These are phyloP conservation scores for Frankliniella fusca DNA, from an alignment of 2,888 invertebrate genomes.

Conservation along the genomic window DNA sequence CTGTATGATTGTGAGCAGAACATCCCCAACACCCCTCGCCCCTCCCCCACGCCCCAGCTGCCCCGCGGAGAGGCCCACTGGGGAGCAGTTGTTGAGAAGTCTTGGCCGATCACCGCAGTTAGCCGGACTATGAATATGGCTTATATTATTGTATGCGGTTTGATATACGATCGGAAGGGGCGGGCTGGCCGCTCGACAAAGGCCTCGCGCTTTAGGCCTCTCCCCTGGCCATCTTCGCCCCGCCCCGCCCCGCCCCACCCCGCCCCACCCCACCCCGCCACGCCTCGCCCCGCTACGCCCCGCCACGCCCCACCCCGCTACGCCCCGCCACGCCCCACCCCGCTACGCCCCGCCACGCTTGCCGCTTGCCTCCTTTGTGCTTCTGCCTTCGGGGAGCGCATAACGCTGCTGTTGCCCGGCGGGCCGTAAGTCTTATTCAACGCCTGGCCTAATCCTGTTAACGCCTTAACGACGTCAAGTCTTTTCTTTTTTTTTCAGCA, in stretches of 20 bases:
- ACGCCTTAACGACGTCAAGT: too few species aligned
- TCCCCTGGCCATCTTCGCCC: background rate
- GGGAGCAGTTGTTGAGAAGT: too few species aligned
- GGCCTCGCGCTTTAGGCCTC: background rate
- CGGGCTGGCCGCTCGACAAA: background rate
- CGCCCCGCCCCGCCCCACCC: background rate
- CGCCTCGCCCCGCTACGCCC: background rate
- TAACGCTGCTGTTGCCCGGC: background rate
- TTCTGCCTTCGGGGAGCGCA: background rate
- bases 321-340: background rate
- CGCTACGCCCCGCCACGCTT: background rate
- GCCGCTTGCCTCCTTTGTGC: background rate
- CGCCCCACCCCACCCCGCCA: background rate
- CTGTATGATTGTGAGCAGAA: too few species aligned
- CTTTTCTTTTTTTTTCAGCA: too few species aligned
- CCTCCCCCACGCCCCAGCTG: too few species aligned
- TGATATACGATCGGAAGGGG: background rate
- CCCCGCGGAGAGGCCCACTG: too few species aligned
- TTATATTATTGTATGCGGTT: too few species aligned
- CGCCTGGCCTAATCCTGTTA: too few species aligned
- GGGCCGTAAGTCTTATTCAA: background rate
- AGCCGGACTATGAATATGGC: too few species aligned
- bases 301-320: background rate
- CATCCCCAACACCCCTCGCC: too few species aligned
- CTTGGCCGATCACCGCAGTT: too few species aligned